Conservation (phyloP, 2,888 invertebrate genomes). For the Mythimna pallens region DNA sequence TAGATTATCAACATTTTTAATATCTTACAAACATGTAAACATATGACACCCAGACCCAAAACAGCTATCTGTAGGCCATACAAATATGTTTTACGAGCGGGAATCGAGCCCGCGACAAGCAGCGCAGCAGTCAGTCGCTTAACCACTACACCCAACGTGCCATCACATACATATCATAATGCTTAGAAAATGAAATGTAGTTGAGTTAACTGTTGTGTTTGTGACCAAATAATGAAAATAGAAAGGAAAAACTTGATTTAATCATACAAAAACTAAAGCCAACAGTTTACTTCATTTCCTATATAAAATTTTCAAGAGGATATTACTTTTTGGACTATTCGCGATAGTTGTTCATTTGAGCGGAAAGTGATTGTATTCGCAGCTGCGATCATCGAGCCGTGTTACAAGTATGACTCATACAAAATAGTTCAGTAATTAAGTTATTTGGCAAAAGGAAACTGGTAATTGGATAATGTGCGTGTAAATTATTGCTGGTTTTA, state of each 20-base stretch:
- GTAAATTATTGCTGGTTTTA: neutral
- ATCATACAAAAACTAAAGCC: neutral
- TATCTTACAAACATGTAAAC: no score
- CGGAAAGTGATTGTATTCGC: constrained; percentile 1
- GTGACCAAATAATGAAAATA: constrained; percentile 4
- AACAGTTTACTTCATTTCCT: neutral
- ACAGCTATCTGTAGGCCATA: no score
- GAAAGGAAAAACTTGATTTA: constrained; percentile 7
- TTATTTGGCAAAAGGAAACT: constrained; percentile 11
- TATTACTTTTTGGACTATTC: neutral
- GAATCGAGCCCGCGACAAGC: no score
- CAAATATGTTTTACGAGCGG: no score
- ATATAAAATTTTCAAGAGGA: constrained; percentile 6
- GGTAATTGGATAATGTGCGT: constrained; percentile 1
- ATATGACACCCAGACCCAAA: no score
- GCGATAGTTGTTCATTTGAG: neutral
- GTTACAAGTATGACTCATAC: constrained; percentile 5
- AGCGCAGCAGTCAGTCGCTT: no score
- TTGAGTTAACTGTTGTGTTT: no score
- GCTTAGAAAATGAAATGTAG: no score
- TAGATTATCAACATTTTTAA: no score
- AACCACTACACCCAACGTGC: no score
- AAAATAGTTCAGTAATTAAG: neutral
- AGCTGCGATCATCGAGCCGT: neutral
- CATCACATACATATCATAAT: no score